Evolutionary conservation across 2,797 vertebrate species (phyloP), one percentile per base, ranked within the genome.

Genomic region (Brachyalestes nurse): DNA sequence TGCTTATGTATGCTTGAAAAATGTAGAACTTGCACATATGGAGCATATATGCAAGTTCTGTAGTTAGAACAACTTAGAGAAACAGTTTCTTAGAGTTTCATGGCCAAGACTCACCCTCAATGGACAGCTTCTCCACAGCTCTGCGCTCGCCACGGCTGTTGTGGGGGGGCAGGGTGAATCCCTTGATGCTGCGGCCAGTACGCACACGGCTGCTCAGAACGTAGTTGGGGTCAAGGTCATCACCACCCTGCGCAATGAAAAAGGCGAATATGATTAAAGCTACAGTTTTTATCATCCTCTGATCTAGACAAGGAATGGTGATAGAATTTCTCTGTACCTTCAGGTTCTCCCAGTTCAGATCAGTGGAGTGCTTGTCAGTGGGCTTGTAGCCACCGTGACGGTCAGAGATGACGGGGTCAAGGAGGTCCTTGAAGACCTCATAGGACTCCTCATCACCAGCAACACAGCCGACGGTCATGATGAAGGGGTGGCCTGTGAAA

Each of bases 401-500:
- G 90, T 96, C 95, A 17, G 92, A 90, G 86, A 96, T 96, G 90
- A 96, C 75, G 40, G 95, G 92, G 86, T 96, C 95, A 0, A 96
- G 91, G 78, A 96, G 85, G 0, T 94, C 95, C 91, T 95, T 95
- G 90, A 96, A 96, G 19, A 92, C 91, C 0, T 83, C 86, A 0
- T 96, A 96, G 70, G 80, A 92, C 85, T 95, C 93, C 88, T 96
- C 95, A 0, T 96, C 95, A 10, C 95, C 95, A 0, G 95, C 95
- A 69, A 96, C 93, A 5, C 94, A 95, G 85, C 95, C 95, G 51
- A 96, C 95, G 0, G 95, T 96, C 95, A 96, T 96, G 93, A 96
- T 97, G 91, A 94, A 98, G 77, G 97, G 96, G 87, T 98, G 97
- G 75, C 97, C 97, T 98, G 10, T 45, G 65, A 70, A 13, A 4